A percentile compares a stretch with the other conserved stretches of the same genome.
phyloP scores from a whole-genome alignment of 2,113 vertebrate genomes.

The Gymnogyps californianus region DNA sequence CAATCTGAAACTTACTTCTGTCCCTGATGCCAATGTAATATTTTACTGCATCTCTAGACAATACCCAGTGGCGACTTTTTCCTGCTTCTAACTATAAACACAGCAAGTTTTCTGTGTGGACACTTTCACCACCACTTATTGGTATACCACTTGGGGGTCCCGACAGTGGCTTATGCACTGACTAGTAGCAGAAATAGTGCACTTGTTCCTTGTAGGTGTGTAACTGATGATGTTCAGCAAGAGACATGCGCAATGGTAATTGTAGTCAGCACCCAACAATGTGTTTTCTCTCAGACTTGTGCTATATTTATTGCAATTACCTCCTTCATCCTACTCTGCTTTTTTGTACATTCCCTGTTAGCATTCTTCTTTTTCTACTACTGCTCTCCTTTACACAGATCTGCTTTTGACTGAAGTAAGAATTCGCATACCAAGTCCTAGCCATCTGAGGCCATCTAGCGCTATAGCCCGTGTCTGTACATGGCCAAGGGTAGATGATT shows the following conservation, averaged over 20 bases:
- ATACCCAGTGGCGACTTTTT: not conserved
- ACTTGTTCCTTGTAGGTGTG: rapidly evolving
- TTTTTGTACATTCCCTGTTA: not conserved
- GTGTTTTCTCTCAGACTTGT: not conserved
- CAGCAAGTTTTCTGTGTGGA: not conserved
- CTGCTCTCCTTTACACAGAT: not conserved
- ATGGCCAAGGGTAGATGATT: not conserved
- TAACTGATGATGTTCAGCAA: not conserved
- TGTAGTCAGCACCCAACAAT: not conserved
- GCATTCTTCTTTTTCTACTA: not conserved
- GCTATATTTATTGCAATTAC: not conserved
- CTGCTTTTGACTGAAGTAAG: not conserved
- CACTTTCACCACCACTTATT: not conserved
- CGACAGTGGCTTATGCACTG: not conserved
- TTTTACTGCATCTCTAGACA: not conserved
- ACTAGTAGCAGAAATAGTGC: not conserved
- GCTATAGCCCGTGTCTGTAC: not conserved
- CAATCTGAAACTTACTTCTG: not conserved
- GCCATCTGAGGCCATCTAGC: not conserved
- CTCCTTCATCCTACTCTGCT: not conserved
- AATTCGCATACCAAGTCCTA: not conserved
- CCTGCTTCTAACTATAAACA: not conserved
- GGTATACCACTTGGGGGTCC: not conserved
- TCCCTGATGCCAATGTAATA: not conserved
- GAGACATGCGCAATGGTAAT: not conserved